Base-by-base conservation (phyloP, 1,140 invertebrate species). In the Cataglyphis hispanica region DNA sequence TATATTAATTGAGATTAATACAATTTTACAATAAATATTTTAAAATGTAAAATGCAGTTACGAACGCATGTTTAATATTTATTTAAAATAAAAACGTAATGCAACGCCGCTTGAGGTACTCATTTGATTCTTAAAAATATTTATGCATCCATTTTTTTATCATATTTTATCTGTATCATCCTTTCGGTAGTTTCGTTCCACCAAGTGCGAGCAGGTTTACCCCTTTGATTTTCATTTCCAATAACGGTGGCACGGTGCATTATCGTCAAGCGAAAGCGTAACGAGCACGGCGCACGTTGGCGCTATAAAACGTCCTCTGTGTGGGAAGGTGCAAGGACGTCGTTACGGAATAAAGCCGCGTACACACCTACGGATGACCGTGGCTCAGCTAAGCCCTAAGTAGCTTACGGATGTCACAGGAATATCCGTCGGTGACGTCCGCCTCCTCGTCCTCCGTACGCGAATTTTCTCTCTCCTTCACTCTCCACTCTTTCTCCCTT, bases 261-360 rank as follows among this genome's bases (percentile, higher is more conserved):
- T 37, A 67, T 60, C 50, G 19, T 8, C 74, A 19, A 31, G 56
- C 58, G 61, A 89, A 89, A 92, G 89, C 91, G 88, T 92, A 88
- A 92, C 90, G 88, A 86, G 70, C 64, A 84, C 63, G 86, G 87
- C 80, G 72, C 81, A 83, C 84, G 85, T 89, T 67, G 61, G 25
- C 76, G 76, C 87, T 91, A 89, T 92, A 88, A 92, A 90, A 91
- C 85, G 86, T 91, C 81, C 89, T 92, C 86, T 85, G 85, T 89
- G 91, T 90, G 83, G 77, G 87, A 90, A 86, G 87, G 69, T 72
- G 87, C 90, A 92, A 93, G 89, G 91, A 91, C 91, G 86, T 87
- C 86, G 87, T 90, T 90, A 86, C 58, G 76, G 86, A 80, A 85
- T 87, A 76, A 89, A 86, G 53, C 81, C 34, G 46, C 70, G 81